phyloP scores from a whole-genome alignment of 2,797 vertebrate species.

The Perodicticus potto region DNA sequence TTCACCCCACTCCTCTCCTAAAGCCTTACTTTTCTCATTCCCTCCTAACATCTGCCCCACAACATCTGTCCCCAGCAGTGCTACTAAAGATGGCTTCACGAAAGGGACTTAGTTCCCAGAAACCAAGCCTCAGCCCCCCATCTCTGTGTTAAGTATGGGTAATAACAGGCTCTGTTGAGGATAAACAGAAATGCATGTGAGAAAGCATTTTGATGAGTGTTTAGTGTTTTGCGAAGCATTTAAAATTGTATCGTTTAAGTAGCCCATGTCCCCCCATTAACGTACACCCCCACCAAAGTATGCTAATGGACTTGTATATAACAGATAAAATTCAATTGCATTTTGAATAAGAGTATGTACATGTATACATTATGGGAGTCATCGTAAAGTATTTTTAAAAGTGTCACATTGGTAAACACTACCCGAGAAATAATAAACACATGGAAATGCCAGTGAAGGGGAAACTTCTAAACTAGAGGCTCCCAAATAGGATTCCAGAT shows the following conservation, averaged over 20 bases:
- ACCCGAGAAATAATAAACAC: neutral
- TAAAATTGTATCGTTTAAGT: neutral
- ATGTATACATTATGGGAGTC: neutral
- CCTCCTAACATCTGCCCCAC: neutral
- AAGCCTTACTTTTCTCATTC: neutral
- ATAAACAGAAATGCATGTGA: neutral
- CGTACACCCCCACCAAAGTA: neutral
- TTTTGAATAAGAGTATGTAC: neutral
- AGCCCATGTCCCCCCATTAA: neutral
- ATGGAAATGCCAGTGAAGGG: neutral
- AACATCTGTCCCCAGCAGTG: neutral
- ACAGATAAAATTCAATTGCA: neutral
- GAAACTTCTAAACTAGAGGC: neutral
- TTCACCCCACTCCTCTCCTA: rapidly evolving
- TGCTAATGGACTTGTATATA: neutral
- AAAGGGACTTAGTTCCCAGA: neutral
- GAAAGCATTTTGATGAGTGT: neutral
- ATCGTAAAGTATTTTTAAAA: neutral
- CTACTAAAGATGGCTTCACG: neutral
- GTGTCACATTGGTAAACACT: neutral
- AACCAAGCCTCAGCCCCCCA: neutral
- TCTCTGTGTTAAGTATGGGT: neutral
- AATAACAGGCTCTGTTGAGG: neutral
- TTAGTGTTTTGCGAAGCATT: neutral
- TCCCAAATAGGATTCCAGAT: neutral